A percentile compares a stretch with the other conserved stretches of the same genome.
Conservation (phyloP, 2,888 invertebrate genomes). For the Agriopis aurantiaria region DNA sequence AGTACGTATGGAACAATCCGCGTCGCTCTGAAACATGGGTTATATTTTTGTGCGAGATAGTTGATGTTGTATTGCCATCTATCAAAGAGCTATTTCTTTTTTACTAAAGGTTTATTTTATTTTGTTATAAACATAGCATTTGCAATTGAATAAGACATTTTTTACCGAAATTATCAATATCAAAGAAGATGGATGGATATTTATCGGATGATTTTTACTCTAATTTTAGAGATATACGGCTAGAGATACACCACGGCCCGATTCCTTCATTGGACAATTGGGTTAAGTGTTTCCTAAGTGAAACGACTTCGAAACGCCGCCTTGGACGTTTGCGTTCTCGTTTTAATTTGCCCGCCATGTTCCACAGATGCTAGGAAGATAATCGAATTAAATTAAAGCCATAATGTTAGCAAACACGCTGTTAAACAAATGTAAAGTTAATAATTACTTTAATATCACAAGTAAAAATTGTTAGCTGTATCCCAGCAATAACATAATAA, state of each 20-base stretch:
- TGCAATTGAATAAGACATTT: not conserved
- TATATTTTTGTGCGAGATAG: too few relatives aligned
- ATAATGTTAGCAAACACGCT: not conserved
- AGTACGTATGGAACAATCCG: too few relatives aligned
- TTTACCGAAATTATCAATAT: conserved; percentile 2
- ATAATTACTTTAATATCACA: too few relatives aligned
- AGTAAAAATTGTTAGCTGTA: too few relatives aligned
- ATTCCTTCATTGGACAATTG: conserved; percentile 49
- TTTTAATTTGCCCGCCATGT: conserved; percentile 22
- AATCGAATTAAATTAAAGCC: conserved; percentile 15
- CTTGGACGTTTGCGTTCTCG: conserved; percentile 15
- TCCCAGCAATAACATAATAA: too few relatives aligned
- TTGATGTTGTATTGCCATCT: too few relatives aligned
- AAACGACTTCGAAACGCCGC: conserved; percentile 34
- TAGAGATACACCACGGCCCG: conserved; percentile 19
- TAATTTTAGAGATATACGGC: conserved; percentile 13
- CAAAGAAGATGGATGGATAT: too few relatives aligned
- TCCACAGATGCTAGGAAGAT: conserved; percentile 22
- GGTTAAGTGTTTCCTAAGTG: conserved; percentile 47
- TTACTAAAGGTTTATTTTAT: too few relatives aligned
- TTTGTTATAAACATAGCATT: too few relatives aligned
- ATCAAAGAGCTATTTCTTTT: too few relatives aligned
- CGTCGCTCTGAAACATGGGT: too few relatives aligned
- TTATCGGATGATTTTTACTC: not conserved
- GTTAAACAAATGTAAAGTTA: not conserved